phyloP scores from a whole-genome alignment of 2,888 invertebrate species.

The Plebejus argus region DNA sequence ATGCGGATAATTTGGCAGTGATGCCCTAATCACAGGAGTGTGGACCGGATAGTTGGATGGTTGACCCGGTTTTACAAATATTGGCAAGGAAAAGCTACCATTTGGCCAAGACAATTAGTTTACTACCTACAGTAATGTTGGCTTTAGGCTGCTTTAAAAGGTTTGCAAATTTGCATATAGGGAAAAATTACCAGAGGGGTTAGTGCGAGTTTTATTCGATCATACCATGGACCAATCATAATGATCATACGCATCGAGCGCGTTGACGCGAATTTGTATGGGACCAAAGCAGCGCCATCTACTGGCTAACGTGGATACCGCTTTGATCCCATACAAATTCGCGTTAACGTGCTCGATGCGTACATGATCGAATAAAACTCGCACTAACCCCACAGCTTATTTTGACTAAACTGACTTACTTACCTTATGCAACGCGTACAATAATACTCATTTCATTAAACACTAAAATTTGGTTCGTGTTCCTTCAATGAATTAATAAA shows the following conservation, averaged over 20 bases:
- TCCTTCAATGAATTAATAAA: background rate
- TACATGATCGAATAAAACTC: too few species aligned
- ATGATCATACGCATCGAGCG: too few species aligned
- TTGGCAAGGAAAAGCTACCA: slow-evolving; percentile 45
- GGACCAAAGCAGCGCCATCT: too few species aligned
- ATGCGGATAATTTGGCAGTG: slow-evolving; percentile 53
- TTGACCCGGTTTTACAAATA: slow-evolving; percentile 49
- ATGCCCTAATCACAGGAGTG: slow-evolving; percentile 53
- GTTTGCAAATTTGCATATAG: background rate
- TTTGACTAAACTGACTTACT: too few species aligned
- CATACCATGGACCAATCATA: too few species aligned
- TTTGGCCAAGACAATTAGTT: slow-evolving; percentile 43
- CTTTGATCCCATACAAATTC: too few species aligned
- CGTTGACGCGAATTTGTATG: too few species aligned
- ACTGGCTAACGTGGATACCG: too few species aligned
- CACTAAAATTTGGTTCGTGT: background rate
- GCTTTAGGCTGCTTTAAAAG: slow-evolving; percentile 10
- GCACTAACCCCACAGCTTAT: too few species aligned
- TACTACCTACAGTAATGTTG: slow-evolving; percentile 11
- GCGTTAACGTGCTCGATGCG: too few species aligned
- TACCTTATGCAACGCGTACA: too few species aligned
- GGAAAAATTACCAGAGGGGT: background rate
- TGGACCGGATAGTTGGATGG: slow-evolving; percentile 44
- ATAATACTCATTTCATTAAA: background rate
- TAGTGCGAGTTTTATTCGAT: too few species aligned